Evolutionary conservation across 1,140 invertebrate genomes (phyloP).

Genomic region (Sitodiplosis mosellana): DNA sequence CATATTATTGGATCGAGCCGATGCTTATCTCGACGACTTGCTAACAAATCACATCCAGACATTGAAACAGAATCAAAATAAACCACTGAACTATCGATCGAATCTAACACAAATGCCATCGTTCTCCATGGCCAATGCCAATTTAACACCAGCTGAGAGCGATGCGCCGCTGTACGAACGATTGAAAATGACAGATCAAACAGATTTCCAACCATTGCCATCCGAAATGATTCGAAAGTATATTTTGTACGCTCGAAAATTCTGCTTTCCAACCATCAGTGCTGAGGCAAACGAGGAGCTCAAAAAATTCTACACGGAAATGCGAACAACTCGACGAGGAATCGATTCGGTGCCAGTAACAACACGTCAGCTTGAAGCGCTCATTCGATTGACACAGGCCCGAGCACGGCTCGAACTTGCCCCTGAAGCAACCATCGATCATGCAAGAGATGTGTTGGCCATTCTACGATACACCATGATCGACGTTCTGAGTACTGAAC

Average conservation of each 20-base stretch:
- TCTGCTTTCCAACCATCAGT: conserved; percentile 65
- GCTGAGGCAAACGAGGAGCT: conserved; percentile 46
- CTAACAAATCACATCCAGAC: conserved; percentile 17
- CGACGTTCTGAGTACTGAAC: conserved; percentile 51
- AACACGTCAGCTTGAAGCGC: conserved; percentile 67
- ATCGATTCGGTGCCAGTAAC: conserved; percentile 53
- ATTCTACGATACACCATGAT: conserved; percentile 65
- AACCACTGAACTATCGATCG: conserved; percentile 4
- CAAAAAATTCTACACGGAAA: conserved; percentile 65
- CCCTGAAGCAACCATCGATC: conserved; percentile 52
- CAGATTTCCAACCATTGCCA: conserved; percentile 52
- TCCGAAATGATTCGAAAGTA: conserved; percentile 67
- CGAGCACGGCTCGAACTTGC: conserved; percentile 70
- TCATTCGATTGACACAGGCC: conserved; percentile 76
- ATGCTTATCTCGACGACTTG: conserved; percentile 34
- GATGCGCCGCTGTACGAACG: conserved; percentile 29
- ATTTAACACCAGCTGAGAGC: background rate
- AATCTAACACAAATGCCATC: conserved; percentile 12
- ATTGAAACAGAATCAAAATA: conserved; percentile 15
- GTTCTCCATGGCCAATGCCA: background rate
- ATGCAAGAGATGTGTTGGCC: conserved; percentile 75
- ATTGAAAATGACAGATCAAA: conserved; percentile 37
- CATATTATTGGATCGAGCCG: conserved; percentile 71
- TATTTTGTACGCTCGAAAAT: conserved; percentile 76
- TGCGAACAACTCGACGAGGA: conserved; percentile 45